A percentile compares a stretch with the other conserved stretches of the same genome.
phyloP scores from a whole-genome alignment of 1,140 invertebrate species.

The Pygmarrhopalites habei region DNA sequence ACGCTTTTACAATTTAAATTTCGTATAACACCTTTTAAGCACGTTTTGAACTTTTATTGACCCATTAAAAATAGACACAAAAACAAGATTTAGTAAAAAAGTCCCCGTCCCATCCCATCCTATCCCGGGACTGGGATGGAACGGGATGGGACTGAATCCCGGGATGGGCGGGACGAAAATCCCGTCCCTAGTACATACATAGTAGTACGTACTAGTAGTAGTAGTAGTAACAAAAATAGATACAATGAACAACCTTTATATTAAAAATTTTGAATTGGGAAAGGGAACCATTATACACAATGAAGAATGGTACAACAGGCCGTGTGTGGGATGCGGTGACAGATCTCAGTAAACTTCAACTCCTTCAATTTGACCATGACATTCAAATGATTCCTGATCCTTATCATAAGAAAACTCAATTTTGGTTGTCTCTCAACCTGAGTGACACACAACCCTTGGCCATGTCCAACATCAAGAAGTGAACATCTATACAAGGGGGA shows the following conservation, averaged over 20 bases:
- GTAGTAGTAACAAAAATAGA: not conserved
- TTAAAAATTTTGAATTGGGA: not conserved
- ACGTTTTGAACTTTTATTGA: too few species aligned
- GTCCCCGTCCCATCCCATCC: too few species aligned
- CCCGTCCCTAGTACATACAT: too few species aligned
- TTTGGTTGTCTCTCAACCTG: conserved; percentile 24
- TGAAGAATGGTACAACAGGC: not conserved
- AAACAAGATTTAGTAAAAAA: too few species aligned
- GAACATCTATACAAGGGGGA: too few species aligned
- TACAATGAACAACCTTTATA: not conserved
- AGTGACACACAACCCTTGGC: conserved; percentile 3
- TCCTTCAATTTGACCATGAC: conserved; percentile 19
- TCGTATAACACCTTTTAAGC: too few species aligned
- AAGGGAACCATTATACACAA: conserved; percentile 25
- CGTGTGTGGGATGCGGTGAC: conserved; percentile 23
- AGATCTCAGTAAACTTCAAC: conserved; percentile 1
- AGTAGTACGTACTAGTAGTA: not conserved
- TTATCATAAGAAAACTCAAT: conserved; percentile 12
- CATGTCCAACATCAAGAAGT: too few species aligned
- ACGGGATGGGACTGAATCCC: too few species aligned
- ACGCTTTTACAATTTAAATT: too few species aligned
- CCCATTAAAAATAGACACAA: too few species aligned
- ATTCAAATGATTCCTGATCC: conserved; percentile 32
- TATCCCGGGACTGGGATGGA: too few species aligned
- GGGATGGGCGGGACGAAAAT: too few species aligned